Evolutionary conservation across 2,888 invertebrate species (phyloP), one percentile per base, ranked within the genome.

Genomic region (Asteroscopus sphinx): DNA sequence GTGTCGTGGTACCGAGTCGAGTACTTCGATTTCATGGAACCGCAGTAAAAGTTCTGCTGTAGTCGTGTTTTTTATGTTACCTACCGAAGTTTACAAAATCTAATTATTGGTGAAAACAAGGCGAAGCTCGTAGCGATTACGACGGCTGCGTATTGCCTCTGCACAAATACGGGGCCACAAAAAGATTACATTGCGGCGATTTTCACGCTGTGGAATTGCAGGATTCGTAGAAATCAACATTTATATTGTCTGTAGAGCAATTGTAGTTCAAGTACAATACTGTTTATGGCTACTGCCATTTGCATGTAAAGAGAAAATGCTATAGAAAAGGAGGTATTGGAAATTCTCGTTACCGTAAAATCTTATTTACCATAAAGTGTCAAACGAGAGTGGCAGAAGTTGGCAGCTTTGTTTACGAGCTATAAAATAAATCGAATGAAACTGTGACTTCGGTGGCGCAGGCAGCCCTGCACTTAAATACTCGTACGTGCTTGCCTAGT

Each of bases 391-490:
- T 87, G 85, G 86, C 89, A 88, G 84, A 83, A 90, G 87, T 89
- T 84, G 85, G 83, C 82, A 81, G 86, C 85, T 82, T 92, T 89
- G 90, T 92, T 92, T 93, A 93, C 86, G 91, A 86, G 77, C 92
- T 73, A 91, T 93, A 91, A 93, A 92, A 88, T 90, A 92, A 93
- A 93, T 91, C 87, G 92, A 91, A 88, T 84, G 83, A 82, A 86
- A 83, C 82, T 79, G 77, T 81, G 83, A 80, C 83, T 80, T 77
- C 72, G 73, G 78, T 74, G 73, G 79, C 78, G 72, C 60, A 61
- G 33, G 36, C 44, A 48, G 49, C 26, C 37, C 35, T 52, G 58
- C 56, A 64, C 55, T 61, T 69, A 68, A 65, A 63, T 70, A 73
- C 59, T 52, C 37, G 53, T 48, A 66, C 61, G 42, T 46, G 55